phyloP scores from a whole-genome alignment of 2,113 vertebrate species.

The Ammodytes dubius region DNA sequence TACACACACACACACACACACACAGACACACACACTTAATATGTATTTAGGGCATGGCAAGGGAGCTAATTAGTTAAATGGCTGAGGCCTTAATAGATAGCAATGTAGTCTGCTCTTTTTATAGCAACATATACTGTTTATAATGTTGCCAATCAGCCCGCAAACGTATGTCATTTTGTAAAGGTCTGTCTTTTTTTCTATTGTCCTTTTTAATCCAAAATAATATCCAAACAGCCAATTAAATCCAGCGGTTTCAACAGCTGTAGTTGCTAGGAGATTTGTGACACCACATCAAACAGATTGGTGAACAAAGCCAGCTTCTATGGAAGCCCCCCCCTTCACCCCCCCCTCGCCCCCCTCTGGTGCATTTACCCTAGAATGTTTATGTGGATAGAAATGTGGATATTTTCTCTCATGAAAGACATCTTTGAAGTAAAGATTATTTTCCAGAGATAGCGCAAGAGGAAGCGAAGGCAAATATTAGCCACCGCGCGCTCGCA shows the following conservation, averaged over 20 bases:
- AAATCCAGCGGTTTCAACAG: background rate
- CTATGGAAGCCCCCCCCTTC: background rate
- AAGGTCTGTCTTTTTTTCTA: background rate
- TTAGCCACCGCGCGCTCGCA: background rate
- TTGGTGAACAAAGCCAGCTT: slow-evolving; percentile 36
- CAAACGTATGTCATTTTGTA: background rate
- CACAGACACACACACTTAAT: slow-evolving; percentile 4
- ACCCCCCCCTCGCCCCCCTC: slow-evolving; percentile 13
- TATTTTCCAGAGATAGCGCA: background rate
- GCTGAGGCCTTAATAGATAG: background rate
- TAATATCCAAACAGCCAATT: slow-evolving; percentile 11
- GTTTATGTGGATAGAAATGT: slow-evolving; percentile 42
- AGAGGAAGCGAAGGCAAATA: background rate
- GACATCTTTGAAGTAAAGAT: slow-evolving; percentile 52
- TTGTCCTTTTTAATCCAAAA: background rate
- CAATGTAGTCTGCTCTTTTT: no score
- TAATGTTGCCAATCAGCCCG: background rate
- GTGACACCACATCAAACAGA: slow-evolving; percentile 57
- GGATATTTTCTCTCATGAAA: slow-evolving; percentile 41
- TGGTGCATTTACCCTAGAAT: slow-evolving; percentile 21
- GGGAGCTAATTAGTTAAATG: slow-evolving; percentile 24
- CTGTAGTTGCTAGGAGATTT: slow-evolving; percentile 31
- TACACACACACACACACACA: background rate
- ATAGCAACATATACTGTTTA: background rate
- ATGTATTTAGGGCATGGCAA: slow-evolving; percentile 40